These are phyloP conservation scores for Parauchenoglanis punctatus DNA, from an alignment of 2,797 vertebrate genomes.

Conservation along the genomic window DNA sequence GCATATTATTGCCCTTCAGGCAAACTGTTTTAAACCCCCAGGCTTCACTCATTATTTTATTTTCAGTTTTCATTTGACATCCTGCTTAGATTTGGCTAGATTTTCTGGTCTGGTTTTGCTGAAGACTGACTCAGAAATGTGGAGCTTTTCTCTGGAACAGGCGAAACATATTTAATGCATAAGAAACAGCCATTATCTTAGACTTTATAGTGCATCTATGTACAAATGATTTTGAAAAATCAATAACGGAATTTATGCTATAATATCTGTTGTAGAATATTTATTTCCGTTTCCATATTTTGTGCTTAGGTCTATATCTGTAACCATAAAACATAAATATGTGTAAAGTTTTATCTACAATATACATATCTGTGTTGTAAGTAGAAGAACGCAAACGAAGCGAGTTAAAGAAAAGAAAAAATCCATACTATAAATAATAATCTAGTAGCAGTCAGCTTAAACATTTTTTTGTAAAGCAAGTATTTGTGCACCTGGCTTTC, in stretches of 20 bases:
- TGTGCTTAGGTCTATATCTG: not conserved
- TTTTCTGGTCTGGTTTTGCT: not conserved
- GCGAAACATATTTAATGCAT: not conserved
- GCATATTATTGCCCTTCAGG: conserved; percentile 20
- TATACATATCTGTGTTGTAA: not conserved
- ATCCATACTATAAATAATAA: not conserved
- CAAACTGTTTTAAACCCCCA: conserved; percentile 10
- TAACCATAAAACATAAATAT: not conserved
- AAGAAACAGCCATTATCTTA: not conserved
- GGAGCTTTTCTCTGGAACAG: conserved; percentile 3
- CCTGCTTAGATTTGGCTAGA: not conserved
- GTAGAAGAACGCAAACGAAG: not conserved
- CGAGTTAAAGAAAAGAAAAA: not conserved
- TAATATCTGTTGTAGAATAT: not conserved
- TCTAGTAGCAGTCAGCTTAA: not conserved
- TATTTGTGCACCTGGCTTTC: conserved; percentile 74
- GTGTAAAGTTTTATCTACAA: not conserved
- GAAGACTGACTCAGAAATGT: not conserved
- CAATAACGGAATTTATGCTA: not conserved
- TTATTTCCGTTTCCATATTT: not conserved
- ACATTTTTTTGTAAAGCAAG: not conserved
- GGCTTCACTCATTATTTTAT: conserved; percentile 14
- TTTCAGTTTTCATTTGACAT: conserved; percentile 20
- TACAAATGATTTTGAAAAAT: not conserved
- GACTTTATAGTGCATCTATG: not conserved